Base-by-base conservation (phyloP, 2,888 invertebrate genomes). In the Apodemia hepburni region DNA sequence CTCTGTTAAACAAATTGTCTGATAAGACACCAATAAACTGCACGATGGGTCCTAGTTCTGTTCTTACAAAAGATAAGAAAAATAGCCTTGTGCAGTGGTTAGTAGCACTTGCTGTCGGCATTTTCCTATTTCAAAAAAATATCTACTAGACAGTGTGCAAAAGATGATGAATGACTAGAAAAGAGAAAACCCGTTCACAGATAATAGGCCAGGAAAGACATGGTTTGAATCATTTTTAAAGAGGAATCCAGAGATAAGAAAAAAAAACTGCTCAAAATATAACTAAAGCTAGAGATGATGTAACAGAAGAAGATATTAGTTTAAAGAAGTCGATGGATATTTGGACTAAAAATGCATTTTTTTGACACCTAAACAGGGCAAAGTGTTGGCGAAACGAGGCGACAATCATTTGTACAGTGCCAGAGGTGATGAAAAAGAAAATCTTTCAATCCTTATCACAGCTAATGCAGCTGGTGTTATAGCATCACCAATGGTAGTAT, bases 341-440 rank as follows among this genome's bases (percentile, higher is more conserved):
- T 47, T 47, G 17, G 6, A 17, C 8, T 8, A 0, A 47, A 47
- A 47, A 17, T 47, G 6, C 47, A 15, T 47, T 47, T 47, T 45
- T 47, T 47, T 47, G 47, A 17, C 47, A 7, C 17, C 47, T n/a
- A 47, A n/a, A 17, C 47, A 5, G 7, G 17, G 47, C n/a, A 47
- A 47, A 47, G 47, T 47, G 17, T 47, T 47, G 9, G n/a, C 47
- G 17, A 47, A 17, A 38, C 11, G 11, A 59, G 11, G 42, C 42
- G 6, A 42, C 12, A 59, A 22, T 38, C 1, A 45, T 42, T 11
- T 45, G 2, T 59, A 42, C 15, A 38, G 9, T 27, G 6, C 60
- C 0, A 65, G 69, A 47, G 71, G 68, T 9, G 71, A 72, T 64
- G 75, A 79, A 12, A 71, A 74, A 64, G 70, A 72, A 66, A 68